phyloP scores from a whole-genome alignment of 2,797 vertebrate genomes.

The Acanthiza pusilla region DNA sequence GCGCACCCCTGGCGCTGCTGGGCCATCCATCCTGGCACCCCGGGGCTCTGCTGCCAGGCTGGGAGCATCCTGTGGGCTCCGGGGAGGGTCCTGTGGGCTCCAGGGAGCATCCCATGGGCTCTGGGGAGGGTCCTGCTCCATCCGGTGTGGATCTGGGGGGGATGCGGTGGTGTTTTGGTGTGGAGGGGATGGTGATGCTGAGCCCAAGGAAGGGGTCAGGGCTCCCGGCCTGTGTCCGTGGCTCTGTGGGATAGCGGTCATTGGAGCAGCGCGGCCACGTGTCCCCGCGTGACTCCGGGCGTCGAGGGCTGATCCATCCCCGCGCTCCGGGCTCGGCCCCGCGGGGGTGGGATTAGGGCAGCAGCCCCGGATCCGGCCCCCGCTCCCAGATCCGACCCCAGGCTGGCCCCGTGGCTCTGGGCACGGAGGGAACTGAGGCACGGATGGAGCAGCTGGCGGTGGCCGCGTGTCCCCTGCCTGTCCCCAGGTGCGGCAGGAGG shows the following conservation, averaged over 20 bases:
- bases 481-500: not conserved
- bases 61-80: not conserved
- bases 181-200: rapidly evolving
- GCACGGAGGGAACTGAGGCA: not conserved
- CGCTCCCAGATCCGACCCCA: not conserved
- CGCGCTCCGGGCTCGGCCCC: rapidly evolving
- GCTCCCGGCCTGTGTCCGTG: not conserved
- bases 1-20: not conserved
- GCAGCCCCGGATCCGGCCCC: not conserved
- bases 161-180: rapidly evolving
- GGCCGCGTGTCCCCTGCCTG: rapidly evolving
- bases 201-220: rapidly evolving
- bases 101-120: not conserved
- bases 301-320: not conserved
- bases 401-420: rapidly evolving
- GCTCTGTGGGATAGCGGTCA: not conserved
- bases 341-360: not conserved
- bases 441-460: rapidly evolving
- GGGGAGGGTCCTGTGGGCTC: not conserved
- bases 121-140: not conserved
- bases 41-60: not conserved
- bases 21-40: not conserved
- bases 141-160: rapidly evolving
- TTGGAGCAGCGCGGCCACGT: not conserved
- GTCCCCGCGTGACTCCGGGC: not conserved